Conservation (phyloP, 2,797 vertebrate genomes). For the Pyrrhura leucotis region DNA sequence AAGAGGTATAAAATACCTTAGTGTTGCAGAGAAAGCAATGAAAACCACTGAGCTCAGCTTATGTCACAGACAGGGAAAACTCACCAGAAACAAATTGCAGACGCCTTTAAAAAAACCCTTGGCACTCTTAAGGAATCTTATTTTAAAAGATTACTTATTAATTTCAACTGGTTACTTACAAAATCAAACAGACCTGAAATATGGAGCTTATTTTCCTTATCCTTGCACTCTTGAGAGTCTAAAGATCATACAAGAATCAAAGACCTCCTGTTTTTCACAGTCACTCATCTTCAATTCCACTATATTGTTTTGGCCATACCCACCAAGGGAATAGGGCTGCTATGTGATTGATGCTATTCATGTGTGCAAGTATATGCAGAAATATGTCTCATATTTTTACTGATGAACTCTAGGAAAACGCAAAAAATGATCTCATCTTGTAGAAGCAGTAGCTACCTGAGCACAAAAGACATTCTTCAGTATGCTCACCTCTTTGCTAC, state of each 20-base stretch:
- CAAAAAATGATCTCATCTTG: not conserved
- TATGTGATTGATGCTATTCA: not conserved
- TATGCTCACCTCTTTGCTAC: not conserved
- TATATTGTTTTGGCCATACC: not conserved
- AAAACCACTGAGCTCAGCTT: not conserved
- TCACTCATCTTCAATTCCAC: not conserved
- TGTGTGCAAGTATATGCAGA: not conserved
- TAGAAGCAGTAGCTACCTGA: not conserved
- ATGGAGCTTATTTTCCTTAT: not conserved
- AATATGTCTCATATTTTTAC: not conserved
- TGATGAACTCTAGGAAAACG: not conserved
- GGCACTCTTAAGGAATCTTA: not conserved
- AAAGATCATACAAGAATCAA: not conserved
- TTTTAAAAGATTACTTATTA: constrained; percentile 35
- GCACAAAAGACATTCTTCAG: not conserved
- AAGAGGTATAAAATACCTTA: not conserved
- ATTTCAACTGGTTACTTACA: constrained; percentile 23
- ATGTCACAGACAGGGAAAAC: not conserved
- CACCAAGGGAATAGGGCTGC: not conserved
- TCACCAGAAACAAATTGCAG: not conserved
- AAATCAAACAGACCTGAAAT: constrained; percentile 2
- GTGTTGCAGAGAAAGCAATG: not conserved
- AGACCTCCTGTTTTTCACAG: not conserved
- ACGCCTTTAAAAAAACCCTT: not conserved
- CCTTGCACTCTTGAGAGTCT: not conserved